phyloP scores from a whole-genome alignment of 2,113 vertebrate genomes.

The Damaliscus lunatus region DNA sequence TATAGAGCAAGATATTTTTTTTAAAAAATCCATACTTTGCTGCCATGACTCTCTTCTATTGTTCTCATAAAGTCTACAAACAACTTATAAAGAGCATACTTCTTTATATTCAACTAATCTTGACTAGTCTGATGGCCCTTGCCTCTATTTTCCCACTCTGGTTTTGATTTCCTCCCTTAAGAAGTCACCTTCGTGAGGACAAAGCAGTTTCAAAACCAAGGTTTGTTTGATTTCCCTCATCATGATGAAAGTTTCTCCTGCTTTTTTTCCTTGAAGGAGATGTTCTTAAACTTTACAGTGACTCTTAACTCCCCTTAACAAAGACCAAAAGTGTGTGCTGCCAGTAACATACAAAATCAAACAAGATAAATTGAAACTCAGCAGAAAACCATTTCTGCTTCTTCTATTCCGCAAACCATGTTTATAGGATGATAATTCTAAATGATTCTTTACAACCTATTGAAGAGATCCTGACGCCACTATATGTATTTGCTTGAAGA shows the following conservation, averaged over 20 bases:
- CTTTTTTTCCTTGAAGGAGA: constrained; percentile 15
- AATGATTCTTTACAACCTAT: not conserved
- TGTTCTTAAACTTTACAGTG: constrained; percentile 31
- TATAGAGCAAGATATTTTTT: not conserved
- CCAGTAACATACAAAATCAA: not conserved
- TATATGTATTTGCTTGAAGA: not conserved
- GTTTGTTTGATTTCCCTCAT: constrained; percentile 33
- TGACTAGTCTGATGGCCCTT: not conserved
- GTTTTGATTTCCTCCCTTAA: constrained; percentile 9
- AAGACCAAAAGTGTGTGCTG: not conserved
- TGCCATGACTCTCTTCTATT: not conserved
- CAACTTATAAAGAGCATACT: not conserved
- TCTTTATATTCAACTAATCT: not conserved
- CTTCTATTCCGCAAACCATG: not conserved
- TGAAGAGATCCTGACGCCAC: not conserved
- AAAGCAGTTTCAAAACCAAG: constrained; percentile 12
- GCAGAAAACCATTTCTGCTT: not conserved
- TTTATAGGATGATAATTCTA: not conserved
- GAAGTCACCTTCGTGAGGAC: constrained; percentile 7
- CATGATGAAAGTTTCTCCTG: not conserved
- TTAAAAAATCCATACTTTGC: not conserved
- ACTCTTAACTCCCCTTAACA: constrained; percentile 1
- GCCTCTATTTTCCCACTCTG: not conserved
- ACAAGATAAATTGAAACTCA: constrained; percentile 23
- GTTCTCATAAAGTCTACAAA: not conserved